phyloP scores from a whole-genome alignment of 2,888 invertebrate species.

The Silvanus unidentatus region DNA sequence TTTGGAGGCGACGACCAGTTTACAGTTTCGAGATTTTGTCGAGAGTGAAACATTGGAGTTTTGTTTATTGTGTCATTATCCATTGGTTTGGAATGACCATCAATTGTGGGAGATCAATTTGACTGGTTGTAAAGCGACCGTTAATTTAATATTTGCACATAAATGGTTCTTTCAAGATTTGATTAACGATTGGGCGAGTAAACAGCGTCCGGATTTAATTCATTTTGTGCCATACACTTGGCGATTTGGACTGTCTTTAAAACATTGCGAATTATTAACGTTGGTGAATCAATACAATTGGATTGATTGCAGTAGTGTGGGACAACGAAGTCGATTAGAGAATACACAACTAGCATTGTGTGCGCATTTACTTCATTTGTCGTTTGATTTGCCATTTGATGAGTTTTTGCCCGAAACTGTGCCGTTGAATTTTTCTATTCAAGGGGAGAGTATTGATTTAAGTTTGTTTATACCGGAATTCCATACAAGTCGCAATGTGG shows the following conservation, averaged over 20 bases:
- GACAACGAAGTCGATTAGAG: conserved; percentile 62
- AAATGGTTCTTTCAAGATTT: conserved; percentile 92
- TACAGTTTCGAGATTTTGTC: conserved; percentile 85
- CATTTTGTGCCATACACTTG: conserved; percentile 97
- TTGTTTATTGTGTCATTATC: conserved; percentile 82
- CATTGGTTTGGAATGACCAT: conserved; percentile 91
- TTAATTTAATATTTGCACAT: conserved; percentile 88
- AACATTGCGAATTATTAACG: conserved; percentile 92
- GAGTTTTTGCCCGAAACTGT: conserved; percentile 90
- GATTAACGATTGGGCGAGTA: conserved; percentile 94
- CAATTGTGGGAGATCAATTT: conserved; percentile 90
- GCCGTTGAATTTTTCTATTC: conserved; percentile 86
- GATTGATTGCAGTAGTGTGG: conserved; percentile 96
- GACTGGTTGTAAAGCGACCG: conserved; percentile 91
- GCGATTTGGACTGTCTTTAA: conserved; percentile 82
- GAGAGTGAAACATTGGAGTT: conserved; percentile 95
- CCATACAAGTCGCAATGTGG: conserved; percentile 76
- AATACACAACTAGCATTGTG: conserved; percentile 92
- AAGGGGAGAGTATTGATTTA: conserved; percentile 90
- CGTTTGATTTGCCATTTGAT: conserved; percentile 88
- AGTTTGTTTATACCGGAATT: conserved; percentile 87
- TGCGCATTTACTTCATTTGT: conserved; percentile 87
- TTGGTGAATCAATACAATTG: conserved; percentile 96
- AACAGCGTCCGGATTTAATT: conserved; percentile 86
- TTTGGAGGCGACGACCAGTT: conserved; percentile 91